Conservation (phyloP, 1,140 invertebrate species). For the Drosophila kohkoa region DNA sequence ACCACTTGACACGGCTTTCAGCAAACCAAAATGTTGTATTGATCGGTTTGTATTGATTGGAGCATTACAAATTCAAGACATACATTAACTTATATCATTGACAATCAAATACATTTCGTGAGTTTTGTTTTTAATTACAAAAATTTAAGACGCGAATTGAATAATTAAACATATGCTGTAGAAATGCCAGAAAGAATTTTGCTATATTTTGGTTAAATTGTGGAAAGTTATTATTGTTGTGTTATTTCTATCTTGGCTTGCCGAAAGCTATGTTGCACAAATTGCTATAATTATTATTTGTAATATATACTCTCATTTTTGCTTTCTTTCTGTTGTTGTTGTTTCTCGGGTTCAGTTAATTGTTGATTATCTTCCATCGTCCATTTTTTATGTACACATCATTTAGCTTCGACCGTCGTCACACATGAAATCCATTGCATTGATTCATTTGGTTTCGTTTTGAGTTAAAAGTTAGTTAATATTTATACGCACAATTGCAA, state of each 20-base stretch:
- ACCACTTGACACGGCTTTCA: conserved; percentile 68
- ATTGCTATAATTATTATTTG: conserved; percentile 19
- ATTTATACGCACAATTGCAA: conserved; percentile 38
- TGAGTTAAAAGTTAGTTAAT: conserved; percentile 40
- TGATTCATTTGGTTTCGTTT: conserved; percentile 23
- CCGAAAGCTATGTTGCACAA: conserved; percentile 46
- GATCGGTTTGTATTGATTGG: background rate
- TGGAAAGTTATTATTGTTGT: background rate
- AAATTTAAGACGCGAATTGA: conserved; percentile 19
- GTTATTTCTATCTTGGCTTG: conserved; percentile 19
- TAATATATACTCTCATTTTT: conserved; percentile 18
- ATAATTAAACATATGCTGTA: conserved; percentile 27
- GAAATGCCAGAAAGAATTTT: conserved; percentile 36
- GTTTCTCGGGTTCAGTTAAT: conserved; percentile 14
- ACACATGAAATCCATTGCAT: conserved; percentile 1
- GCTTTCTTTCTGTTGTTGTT: conserved; percentile 3
- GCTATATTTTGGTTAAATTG: conserved; percentile 21
- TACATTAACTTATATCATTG: conserved; percentile 5
- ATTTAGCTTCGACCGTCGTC: conserved; percentile 22
- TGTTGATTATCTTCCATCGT: conserved; percentile 12
- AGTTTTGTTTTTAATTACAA: background rate
- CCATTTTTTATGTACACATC: conserved; percentile 30
- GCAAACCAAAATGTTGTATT: conserved; percentile 55
- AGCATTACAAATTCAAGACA: conserved; percentile 4
- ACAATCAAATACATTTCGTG: background rate